phyloP scores from a whole-genome alignment of 2,888 invertebrate genomes.

The Melanophora roralis region DNA sequence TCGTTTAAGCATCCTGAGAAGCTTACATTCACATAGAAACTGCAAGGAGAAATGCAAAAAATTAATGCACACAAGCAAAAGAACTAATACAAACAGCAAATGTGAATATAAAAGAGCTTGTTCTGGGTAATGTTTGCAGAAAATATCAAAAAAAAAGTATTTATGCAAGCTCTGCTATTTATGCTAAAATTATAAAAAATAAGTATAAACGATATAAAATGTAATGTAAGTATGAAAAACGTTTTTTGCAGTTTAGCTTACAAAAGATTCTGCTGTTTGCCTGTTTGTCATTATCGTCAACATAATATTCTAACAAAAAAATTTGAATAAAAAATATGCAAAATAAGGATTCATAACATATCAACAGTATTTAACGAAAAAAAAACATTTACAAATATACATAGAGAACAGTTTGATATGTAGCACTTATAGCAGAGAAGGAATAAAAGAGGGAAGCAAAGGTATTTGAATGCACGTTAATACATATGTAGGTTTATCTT shows the following conservation, averaged over 20 bases:
- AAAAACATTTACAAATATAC: not conserved
- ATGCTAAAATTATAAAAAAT: slow-evolving; percentile 63
- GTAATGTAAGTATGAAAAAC: not conserved
- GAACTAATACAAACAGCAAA: slow-evolving; percentile 3
- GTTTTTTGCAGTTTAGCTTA: slow-evolving; percentile 28
- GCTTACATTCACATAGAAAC: slow-evolving; percentile 13
- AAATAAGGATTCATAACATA: slow-evolving; percentile 37
- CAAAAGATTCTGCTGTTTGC: slow-evolving; percentile 57
- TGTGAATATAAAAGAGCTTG: slow-evolving; percentile 29
- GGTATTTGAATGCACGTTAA: not conserved
- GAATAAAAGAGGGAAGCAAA: slow-evolving; percentile 4
- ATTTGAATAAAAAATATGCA: not conserved
- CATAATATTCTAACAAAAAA: slow-evolving; percentile 48
- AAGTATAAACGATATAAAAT: not conserved
- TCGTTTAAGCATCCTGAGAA: slow-evolving; percentile 69
- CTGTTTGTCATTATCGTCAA: slow-evolving; percentile 63
- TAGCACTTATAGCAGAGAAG: slow-evolving; percentile 5
- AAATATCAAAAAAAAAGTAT: slow-evolving; percentile 57
- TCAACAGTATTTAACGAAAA: slow-evolving; percentile 43
- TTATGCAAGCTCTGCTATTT: slow-evolving; percentile 71
- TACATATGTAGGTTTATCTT: not conserved
- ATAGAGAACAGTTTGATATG: not conserved
- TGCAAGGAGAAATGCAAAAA: not conserved
- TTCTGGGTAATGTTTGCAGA: slow-evolving; percentile 15
- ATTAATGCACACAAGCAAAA: not conserved